Evolutionary conservation across 2,797 vertebrate species (phyloP), one percentile per base, ranked within the genome.

Genomic region (Sebastes elongatus): DNA sequence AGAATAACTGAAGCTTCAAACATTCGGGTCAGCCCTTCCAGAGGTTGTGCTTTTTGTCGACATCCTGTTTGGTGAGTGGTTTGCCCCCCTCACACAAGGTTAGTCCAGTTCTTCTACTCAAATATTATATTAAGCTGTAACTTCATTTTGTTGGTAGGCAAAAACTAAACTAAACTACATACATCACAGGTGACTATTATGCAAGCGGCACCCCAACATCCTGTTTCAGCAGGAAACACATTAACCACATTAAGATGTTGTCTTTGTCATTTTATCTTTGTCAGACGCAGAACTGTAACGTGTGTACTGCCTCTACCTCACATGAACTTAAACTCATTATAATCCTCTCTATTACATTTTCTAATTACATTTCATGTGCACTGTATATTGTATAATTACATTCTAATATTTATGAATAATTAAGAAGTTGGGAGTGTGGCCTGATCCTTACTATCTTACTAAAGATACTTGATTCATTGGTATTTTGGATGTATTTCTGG

Each of bases 211-310:
- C 27, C 38, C 52, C 73, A 18, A 63, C 87, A 81, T 91, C 86
- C 88, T 90, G 86, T 87, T 71, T 81, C 63, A 83, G 75, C 88
- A 89, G 86, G 85, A 90, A 85, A 80, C 60, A 23, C 70, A 63
- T 74, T 42, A 80, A 89, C 89, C 87, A 74, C 89, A 89, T 82
- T 25, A 82, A 80, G 74, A 78, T 32, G 67, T 32, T 80, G 27
- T 53, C 46, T 63, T 53, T 11, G 35, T 65, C 49, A 64, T 33
- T 68, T 66, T 25, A 38, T 75, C 62, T 59, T 64, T 52, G 61
- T 18, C 53, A 74, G 46, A 76, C 0, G 9, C 66, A 81, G 20
- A 70, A 2, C 61, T 68, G 25, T 75, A 25, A 52, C 23, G 10
- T 23, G 9, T 46, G 16, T 52, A 16, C 8, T 66, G 25, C 25